Percentiles rank a stretch among this genome's conserved stretches.
Evolutionary conservation across 2,113 vertebrate genomes (phyloP).

Genomic region (Oceanodroma tethys): DNA sequence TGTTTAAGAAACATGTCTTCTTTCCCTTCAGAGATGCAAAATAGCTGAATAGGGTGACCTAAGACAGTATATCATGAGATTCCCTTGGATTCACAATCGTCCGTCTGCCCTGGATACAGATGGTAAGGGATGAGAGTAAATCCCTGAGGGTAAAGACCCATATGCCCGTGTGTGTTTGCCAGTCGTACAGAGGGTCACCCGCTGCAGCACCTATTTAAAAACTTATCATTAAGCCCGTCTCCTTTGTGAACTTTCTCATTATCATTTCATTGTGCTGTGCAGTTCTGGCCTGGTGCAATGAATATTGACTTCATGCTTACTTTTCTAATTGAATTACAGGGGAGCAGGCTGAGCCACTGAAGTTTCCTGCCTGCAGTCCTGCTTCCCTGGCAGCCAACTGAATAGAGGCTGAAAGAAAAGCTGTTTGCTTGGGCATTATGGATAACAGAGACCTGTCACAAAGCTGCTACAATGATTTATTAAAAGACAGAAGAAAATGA

Average conservation of each 20-base stretch:
- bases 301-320: slow-evolving; percentile 81
- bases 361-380: slow-evolving; percentile 65
- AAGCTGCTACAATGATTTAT: slow-evolving; percentile 76
- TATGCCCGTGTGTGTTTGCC: slow-evolving; percentile 48
- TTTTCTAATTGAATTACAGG: slow-evolving; percentile 83
- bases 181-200: slow-evolving; percentile 53
- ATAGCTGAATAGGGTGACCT: neutral
- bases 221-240: slow-evolving; percentile 59
- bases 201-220: slow-evolving; percentile 68
- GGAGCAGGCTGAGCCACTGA: slow-evolving; percentile 53
- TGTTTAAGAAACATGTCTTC: slow-evolving; percentile 37
- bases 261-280: slow-evolving; percentile 76
- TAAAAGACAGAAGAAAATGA: slow-evolving; percentile 67
- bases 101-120: slow-evolving; percentile 67
- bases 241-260: slow-evolving; percentile 75
- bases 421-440: slow-evolving; percentile 78
- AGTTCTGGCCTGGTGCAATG: slow-evolving; percentile 55
- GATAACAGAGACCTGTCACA: slow-evolving; percentile 76
- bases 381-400: slow-evolving; percentile 70
- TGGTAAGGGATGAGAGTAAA: slow-evolving; percentile 49
- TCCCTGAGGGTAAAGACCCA: slow-evolving; percentile 52
- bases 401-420: slow-evolving; percentile 76
- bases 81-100: slow-evolving; percentile 51
- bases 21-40: neutral
- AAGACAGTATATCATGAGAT: slow-evolving; percentile 29